Conservation (phyloP, 2,113 vertebrate species). For the Onychostruthus taczanowskii region DNA sequence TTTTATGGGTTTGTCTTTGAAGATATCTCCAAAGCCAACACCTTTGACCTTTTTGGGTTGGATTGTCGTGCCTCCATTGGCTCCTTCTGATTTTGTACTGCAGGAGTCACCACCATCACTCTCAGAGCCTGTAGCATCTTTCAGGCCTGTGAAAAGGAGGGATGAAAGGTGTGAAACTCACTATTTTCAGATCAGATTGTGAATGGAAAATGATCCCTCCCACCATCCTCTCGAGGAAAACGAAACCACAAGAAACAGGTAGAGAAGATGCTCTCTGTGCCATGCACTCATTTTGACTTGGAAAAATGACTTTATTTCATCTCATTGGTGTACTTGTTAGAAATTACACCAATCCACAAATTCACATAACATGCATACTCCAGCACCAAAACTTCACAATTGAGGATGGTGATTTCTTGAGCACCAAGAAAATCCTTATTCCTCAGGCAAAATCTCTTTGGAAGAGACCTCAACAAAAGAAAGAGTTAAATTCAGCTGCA, state of each 20-base stretch:
- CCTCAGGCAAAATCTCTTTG: not conserved
- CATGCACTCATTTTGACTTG: not conserved
- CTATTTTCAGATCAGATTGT: not conserved
- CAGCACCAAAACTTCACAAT: not conserved
- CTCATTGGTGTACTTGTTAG: not conserved
- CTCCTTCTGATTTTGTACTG: constrained; percentile 88
- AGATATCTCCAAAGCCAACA: constrained; percentile 98
- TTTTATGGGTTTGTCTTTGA: constrained; percentile 96
- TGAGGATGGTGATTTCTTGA: not conserved
- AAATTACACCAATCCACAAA: not conserved
- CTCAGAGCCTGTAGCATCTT: constrained; percentile 92
- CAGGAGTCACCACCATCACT: constrained; percentile 89
- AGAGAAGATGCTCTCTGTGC: not conserved
- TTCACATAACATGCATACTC: not conserved
- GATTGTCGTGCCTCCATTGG: constrained; percentile 85
- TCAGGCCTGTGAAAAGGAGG: constrained; percentile 77
- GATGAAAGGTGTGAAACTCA: not conserved
- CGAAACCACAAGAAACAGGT: not conserved
- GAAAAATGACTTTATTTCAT: not conserved
- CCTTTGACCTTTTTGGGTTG: constrained; percentile 95
- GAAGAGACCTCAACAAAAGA: not conserved
- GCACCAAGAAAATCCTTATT: not conserved
- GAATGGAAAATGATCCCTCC: not conserved
- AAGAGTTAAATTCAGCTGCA: constrained; percentile 7
- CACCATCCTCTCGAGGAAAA: not conserved